Base-by-base conservation (phyloP, 2,888 invertebrate genomes). In the Seira ritae region DNA sequence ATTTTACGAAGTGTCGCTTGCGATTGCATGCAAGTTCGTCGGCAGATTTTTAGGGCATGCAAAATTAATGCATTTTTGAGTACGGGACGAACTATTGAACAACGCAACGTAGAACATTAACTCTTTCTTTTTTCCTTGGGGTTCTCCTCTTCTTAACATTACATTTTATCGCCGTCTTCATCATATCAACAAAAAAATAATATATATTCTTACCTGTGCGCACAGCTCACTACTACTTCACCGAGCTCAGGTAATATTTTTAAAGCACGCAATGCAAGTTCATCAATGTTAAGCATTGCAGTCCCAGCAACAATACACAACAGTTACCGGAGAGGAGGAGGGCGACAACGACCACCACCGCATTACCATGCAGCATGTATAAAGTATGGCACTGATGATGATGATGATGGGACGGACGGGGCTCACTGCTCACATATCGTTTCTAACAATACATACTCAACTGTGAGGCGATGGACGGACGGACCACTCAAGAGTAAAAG, bases 201-300 rank as follows among this genome's bases (percentile, higher is more conserved):
- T 20, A 62, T 19, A 20, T 62, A 2, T 62, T 62, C 20, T 62
- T 62, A 20, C 62, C 62, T 62, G 22, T 20, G 62, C 62, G 2
- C 62, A 8, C 4, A 20, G 20, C 62, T 62, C 62, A 20, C 62
- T 62, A 62, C 62, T 62, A 62, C 62, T 62, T 55, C 12, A 55
- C 55, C 20, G 22, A 22, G 62, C 62, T 62, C 62, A 62, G 62
- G 62, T 62, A 62, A 62, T 20, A 62, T 62, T 62, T 62, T 62
- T 19, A 62, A 62, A 15, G 62, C 62, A 62, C 62, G 62, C 62
- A 62, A 62, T 62, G 62, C n/a, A n/a, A n/a, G n/a, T 62, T 62
- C 3, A 62, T 22, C 20, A 62, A 62, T 55, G 55, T 55, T 55
- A 55, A 55, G 8, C 31, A 31, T 8, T 20, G 20, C 20, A 62